Evolutionary conservation across 2,113 vertebrate species (phyloP).

Genomic region (Furnarius figulus): DNA sequence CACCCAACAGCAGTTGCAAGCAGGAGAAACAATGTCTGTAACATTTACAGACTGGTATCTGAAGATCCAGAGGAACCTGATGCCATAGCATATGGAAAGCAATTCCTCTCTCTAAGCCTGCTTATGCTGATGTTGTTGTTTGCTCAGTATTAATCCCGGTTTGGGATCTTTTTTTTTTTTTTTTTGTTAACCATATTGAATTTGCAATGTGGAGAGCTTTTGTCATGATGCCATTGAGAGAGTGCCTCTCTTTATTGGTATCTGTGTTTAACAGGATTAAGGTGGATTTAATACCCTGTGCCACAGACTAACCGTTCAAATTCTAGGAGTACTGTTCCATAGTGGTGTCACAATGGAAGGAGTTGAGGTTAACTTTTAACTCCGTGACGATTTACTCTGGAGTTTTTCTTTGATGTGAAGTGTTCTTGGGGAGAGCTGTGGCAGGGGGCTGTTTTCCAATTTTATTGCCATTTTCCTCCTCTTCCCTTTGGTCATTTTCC

Average conservation of each 20-base stretch:
- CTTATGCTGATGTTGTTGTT: slow-evolving; percentile 61
- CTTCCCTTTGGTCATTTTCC: slow-evolving; percentile 26
- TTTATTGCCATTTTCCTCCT: slow-evolving; percentile 3
- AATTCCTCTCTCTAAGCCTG: slow-evolving; percentile 22
- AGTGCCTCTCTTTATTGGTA: slow-evolving; percentile 2
- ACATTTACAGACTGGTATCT: slow-evolving; percentile 52
- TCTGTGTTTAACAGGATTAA: slow-evolving; percentile 57
- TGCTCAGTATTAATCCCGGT: slow-evolving; percentile 43
- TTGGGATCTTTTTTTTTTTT: neutral
- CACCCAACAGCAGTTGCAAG: slow-evolving; percentile 55
- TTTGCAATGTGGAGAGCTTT: slow-evolving; percentile 15
- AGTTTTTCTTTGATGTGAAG: slow-evolving; percentile 33
- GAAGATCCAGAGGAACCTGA: slow-evolving; percentile 20
- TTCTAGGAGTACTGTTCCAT: slow-evolving; percentile 18
- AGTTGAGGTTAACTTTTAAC: slow-evolving; percentile 48
- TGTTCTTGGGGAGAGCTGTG: neutral
- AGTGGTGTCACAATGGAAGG: slow-evolving; percentile 36
- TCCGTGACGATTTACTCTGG: neutral
- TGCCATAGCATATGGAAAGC: slow-evolving; percentile 43
- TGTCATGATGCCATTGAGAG: slow-evolving; percentile 12
- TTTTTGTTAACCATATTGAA: slow-evolving; percentile 2
- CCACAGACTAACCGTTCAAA: slow-evolving; percentile 21
- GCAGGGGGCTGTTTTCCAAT: neutral
- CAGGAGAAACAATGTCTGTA: slow-evolving; percentile 63
- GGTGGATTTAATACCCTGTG: slow-evolving; percentile 42